Conservation (phyloP, 2,797 vertebrate species). For the Rhyacichthys aspro region DNA sequence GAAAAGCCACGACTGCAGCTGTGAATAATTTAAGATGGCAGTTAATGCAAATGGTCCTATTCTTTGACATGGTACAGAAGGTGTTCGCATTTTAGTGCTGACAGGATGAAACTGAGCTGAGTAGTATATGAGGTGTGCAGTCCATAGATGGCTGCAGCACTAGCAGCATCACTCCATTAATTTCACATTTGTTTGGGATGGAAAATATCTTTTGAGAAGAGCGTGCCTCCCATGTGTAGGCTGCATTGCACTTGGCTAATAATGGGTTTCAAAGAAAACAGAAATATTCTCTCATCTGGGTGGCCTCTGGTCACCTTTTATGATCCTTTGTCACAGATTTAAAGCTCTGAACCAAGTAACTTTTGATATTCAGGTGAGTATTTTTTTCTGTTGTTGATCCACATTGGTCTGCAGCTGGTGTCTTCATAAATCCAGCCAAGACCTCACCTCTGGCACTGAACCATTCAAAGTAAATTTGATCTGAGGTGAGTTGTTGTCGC, state of each 20-base stretch:
- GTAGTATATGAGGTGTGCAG: conserved; percentile 53
- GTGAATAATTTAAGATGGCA: conserved; percentile 78
- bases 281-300: conserved; percentile 15
- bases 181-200: conserved; percentile 52
- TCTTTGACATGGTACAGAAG: conserved; percentile 70
- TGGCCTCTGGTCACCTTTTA: conserved; percentile 29
- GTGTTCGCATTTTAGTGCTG: conserved; percentile 71
- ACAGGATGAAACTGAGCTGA: conserved; percentile 61
- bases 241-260: conserved; percentile 28
- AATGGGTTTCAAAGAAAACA: conserved; percentile 39
- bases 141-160: conserved; percentile 36
- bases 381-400: conserved; percentile 12
- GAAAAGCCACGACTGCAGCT: conserved; percentile 75
- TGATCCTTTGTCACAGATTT: conserved; percentile 20
- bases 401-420: too few relatives aligned
- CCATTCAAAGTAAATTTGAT: conserved; percentile 52
- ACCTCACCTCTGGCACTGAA: conserved; percentile 43
- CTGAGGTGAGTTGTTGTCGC: conserved; percentile 54
- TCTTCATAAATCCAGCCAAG: conserved; percentile 34
- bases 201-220: conserved; percentile 35
- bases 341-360: conserved; percentile 3
- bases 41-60: conserved; percentile 78
- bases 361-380: background rate
- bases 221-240: conserved; percentile 4
- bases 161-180: conserved; percentile 55